A percentile compares a stretch with the other conserved stretches of the same genome.
Evolutionary conservation across 2,888 invertebrate genomes (phyloP).

Genomic region (Didymodactylos carnosus): DNA sequence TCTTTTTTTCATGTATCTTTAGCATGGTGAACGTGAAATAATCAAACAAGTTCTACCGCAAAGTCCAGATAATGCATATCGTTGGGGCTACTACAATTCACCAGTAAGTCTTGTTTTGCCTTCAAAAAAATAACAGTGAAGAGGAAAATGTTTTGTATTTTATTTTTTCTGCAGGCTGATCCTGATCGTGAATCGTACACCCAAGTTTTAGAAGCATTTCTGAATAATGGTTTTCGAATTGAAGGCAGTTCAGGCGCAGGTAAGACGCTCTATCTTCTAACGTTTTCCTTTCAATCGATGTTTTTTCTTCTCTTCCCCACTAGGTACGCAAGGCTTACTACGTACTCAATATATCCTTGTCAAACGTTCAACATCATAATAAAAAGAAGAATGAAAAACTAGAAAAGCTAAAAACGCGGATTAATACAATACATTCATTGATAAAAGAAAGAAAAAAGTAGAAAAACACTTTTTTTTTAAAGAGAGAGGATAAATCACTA

Average conservation of each 20-base stretch:
- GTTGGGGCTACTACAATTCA: constrained; percentile 1
- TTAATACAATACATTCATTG: too few relatives aligned
- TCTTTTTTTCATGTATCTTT: background rate
- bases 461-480: too few relatives aligned
- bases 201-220: background rate
- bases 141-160: too few relatives aligned
- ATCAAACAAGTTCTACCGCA: background rate
- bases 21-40: background rate
- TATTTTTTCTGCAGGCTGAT: too few relatives aligned
- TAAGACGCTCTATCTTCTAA: too few relatives aligned
- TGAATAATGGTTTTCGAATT: background rate
- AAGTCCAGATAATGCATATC: background rate
- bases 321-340: background rate
- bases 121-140: too few relatives aligned
- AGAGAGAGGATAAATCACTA: too few relatives aligned
- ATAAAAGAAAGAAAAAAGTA: too few relatives aligned
- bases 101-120: too few relatives aligned
- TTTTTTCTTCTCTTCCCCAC: too few relatives aligned
- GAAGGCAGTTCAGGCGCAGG: background rate
- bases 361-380: background rate
- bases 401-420: too few relatives aligned
- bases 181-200: background rate
- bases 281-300: too few relatives aligned
- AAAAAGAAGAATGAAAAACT: background rate
- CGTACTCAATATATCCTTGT: background rate